Percentiles rank a stretch among this genome's conserved stretches.
Conservation (phyloP, 2,797 vertebrate genomes). For the Ptychobarbus kaznakovi region DNA sequence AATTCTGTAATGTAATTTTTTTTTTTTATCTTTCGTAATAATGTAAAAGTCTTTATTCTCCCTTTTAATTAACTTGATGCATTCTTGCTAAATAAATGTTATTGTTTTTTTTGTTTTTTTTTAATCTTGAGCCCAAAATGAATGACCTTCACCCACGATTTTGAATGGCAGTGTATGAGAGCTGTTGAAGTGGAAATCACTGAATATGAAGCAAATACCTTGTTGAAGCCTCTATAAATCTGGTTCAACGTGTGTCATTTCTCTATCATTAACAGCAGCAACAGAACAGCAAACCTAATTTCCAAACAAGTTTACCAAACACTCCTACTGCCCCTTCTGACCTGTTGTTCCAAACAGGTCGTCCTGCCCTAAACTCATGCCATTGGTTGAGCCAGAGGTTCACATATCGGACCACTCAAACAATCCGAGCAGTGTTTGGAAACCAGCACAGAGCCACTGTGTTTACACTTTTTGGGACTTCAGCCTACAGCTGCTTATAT, state of each 20-base stretch:
- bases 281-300: background rate
- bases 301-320: background rate
- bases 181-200: background rate
- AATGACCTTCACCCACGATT: background rate
- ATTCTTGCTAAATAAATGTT: background rate
- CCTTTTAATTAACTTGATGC: background rate
- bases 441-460: background rate
- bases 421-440: constrained; percentile 35
- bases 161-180: background rate
- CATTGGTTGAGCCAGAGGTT: constrained; percentile 6
- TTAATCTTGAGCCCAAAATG: background rate
- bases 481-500: constrained; percentile 4
- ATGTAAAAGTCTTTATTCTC: background rate
- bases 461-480: constrained; percentile 8
- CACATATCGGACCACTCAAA: constrained; percentile 15
- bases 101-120: too few species aligned
- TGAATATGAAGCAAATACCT: background rate
- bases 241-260: background rate
- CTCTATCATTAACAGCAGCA: background rate
- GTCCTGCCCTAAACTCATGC: background rate
- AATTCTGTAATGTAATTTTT: background rate
- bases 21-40: background rate
- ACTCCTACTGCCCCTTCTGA: constrained; percentile 6
- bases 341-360: background rate
- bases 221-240: background rate